Conservation (phyloP, 2,888 invertebrate genomes). For the Eupelmus urozonus region DNA sequence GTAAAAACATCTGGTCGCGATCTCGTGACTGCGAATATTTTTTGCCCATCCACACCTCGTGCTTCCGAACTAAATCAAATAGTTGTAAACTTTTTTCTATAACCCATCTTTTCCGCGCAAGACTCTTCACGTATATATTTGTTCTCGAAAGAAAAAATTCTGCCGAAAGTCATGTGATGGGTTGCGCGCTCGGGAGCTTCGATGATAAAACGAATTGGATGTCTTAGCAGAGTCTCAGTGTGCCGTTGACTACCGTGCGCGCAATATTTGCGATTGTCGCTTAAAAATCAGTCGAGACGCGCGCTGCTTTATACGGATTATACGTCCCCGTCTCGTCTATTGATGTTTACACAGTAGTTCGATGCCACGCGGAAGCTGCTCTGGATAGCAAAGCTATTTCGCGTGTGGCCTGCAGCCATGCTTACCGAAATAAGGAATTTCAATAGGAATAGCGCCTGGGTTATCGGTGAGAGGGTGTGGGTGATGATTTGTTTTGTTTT, state of each 20-base stretch:
- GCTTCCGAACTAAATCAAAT: background rate
- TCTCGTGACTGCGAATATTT: too few species aligned
- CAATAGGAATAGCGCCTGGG: background rate
- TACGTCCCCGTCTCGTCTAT: too few species aligned
- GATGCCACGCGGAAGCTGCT: too few species aligned
- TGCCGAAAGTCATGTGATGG: slow-evolving; percentile 13
- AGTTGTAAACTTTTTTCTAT: background rate
- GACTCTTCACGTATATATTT: too few species aligned
- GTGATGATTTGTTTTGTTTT: background rate
- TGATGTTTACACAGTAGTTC: too few species aligned
- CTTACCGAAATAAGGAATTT: slow-evolving; percentile 21
- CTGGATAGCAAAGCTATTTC: too few species aligned
- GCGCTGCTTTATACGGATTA: too few species aligned
- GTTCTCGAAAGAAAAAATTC: background rate
- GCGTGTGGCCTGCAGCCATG: background rate
- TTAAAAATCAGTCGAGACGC: too few species aligned
- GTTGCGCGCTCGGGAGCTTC: background rate
- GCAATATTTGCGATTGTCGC: background rate
- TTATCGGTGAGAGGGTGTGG: slow-evolving; percentile 32
- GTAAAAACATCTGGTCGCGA: too few species aligned
- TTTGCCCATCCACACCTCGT: too few species aligned
- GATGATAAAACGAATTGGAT: slow-evolving; percentile 8
- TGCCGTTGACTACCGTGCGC: background rate
- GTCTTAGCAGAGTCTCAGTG: background rate
- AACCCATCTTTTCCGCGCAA: too few species aligned